These are phyloP conservation scores for Scopus umbretta DNA, from an alignment of 2,113 vertebrate species.

Conservation along the genomic window DNA sequence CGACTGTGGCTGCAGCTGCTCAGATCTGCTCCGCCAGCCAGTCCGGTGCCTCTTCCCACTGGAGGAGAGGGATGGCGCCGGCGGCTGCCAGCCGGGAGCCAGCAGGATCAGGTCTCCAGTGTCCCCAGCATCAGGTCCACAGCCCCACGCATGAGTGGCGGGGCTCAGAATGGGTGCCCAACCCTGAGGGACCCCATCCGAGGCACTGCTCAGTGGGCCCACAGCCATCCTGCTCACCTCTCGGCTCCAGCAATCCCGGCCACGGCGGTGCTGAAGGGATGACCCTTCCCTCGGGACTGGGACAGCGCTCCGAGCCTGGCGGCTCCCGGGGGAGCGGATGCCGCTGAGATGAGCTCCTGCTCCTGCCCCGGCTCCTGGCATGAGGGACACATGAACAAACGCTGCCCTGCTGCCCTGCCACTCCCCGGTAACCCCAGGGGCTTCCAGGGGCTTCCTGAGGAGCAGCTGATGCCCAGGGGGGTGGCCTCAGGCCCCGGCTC, in stretches of 20 bases:
- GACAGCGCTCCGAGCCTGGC: not conserved
- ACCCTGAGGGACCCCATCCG: rapidly evolving
- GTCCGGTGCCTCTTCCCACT: slow-evolving; percentile 29
- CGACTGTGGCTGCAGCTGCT: not conserved
- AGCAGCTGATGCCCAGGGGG: not conserved
- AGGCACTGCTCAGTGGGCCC: not conserved
- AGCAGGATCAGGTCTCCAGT: not conserved
- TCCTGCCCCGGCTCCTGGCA: not conserved
- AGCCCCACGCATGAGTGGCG: not conserved
- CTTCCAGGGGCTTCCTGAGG: not conserved
- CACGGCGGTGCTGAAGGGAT: slow-evolving; percentile 63
- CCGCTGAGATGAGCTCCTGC: not conserved
- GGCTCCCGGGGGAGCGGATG: not conserved
- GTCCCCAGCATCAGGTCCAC: not conserved
- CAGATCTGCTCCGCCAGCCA: slow-evolving; percentile 62
- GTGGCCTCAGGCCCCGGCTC: not conserved
- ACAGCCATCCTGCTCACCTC: slow-evolving; percentile 36
- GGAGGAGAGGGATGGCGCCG: not conserved
- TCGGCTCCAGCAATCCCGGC: not conserved
- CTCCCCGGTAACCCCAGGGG: rapidly evolving
- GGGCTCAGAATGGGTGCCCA: not conserved
- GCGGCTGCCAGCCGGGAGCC: not conserved
- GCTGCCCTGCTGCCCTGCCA: not conserved
- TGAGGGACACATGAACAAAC: not conserved
- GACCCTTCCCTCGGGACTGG: not conserved